A percentile compares a stretch with the other conserved stretches of the same genome.
Evolutionary conservation across 2,113 vertebrate species (phyloP).

Genomic region (Gorsachius goisagi): DNA sequence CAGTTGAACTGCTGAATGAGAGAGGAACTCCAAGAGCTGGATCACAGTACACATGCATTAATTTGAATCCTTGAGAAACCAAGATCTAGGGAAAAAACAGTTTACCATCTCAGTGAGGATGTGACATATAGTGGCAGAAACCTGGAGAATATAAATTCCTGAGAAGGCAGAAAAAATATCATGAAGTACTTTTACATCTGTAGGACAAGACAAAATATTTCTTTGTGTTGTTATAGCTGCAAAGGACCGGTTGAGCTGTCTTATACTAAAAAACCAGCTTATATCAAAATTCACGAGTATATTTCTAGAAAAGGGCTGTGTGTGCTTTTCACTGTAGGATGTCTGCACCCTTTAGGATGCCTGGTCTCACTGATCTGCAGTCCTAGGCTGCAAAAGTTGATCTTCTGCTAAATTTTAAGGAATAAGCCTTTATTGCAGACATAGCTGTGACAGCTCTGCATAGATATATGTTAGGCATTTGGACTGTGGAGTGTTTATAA

Average conservation of each 20-base stretch:
- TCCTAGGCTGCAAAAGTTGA: background rate
- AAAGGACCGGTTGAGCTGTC: background rate
- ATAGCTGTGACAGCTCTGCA: background rate
- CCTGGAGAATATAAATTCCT: background rate
- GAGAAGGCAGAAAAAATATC: background rate
- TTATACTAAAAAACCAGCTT: background rate
- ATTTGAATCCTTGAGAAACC: background rate
- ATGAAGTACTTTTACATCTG: background rate
- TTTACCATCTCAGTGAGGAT: background rate
- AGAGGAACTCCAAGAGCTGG: background rate
- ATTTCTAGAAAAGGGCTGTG: background rate
- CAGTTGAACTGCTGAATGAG: background rate
- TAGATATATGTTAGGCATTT: background rate
- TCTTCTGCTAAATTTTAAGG: background rate
- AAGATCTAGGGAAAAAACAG: background rate
- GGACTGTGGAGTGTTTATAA: background rate
- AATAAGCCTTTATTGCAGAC: background rate
- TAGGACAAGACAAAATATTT: background rate
- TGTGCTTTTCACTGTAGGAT: background rate
- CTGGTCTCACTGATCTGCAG: background rate
- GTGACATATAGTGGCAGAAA: background rate
- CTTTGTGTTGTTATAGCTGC: background rate
- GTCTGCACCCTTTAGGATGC: background rate
- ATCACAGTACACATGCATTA: fast-evolving
- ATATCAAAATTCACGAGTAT: background rate